These are phyloP conservation scores for Phytoseiulus persimilis DNA, from an alignment of 2,888 invertebrate genomes.

Conservation along the genomic window DNA sequence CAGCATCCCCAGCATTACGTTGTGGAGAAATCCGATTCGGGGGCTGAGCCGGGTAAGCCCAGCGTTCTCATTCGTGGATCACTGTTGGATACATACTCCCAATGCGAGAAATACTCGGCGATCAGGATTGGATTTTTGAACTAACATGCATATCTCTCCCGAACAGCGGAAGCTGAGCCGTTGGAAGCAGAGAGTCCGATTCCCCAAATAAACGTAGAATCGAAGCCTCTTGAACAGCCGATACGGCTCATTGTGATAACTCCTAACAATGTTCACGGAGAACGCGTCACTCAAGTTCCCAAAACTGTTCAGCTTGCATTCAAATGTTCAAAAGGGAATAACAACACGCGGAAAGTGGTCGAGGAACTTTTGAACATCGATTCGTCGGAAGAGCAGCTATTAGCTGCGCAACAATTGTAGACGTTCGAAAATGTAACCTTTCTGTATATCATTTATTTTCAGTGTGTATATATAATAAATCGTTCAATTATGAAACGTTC, in stretches of 20 bases:
- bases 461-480: background rate
- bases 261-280: slow-evolving; percentile 10
- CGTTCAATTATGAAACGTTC: background rate
- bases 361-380: slow-evolving; percentile 12
- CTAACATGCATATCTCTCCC: background rate
- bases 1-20: slow-evolving; percentile 7
- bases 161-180: background rate
- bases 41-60: background rate
- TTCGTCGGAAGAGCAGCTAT: background rate
- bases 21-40: background rate
- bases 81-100: background rate
- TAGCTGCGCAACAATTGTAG: background rate
- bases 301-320: slow-evolving; percentile 8
- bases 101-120: background rate
- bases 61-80: too few relatives aligned
- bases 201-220: background rate
- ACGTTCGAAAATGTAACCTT: background rate
- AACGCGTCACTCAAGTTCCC: slow-evolving; percentile 15
- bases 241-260: background rate
- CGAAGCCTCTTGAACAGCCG: background rate
- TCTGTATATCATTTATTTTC: background rate
- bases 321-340: background rate
- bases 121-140: background rate
- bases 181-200: background rate
- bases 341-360: slow-evolving; percentile 21